A percentile compares a stretch with the other conserved stretches of the same genome.
These are phyloP conservation scores for Protonemura montana DNA, from an alignment of 2,888 invertebrate species.

Conservation along the genomic window DNA sequence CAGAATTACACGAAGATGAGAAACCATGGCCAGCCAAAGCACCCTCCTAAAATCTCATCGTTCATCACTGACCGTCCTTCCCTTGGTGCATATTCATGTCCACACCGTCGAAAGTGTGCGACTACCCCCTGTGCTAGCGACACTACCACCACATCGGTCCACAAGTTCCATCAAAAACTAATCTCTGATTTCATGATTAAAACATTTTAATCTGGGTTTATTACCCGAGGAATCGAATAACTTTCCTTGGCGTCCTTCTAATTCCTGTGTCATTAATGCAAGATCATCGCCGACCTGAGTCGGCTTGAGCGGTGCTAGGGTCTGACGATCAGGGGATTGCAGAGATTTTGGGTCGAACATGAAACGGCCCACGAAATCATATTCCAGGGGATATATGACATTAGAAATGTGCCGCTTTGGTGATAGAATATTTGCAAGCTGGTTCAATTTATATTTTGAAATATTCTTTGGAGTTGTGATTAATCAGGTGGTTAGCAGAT, in stretches of 20 bases:
- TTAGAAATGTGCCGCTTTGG: too few species aligned
- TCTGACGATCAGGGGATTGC: too few species aligned
- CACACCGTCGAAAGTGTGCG: background rate
- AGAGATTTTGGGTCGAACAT: too few species aligned
- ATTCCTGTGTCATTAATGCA: background rate
- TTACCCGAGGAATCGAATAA: conserved; percentile 12
- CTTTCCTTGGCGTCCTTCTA: background rate
- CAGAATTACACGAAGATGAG: background rate
- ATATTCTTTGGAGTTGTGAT: too few species aligned
- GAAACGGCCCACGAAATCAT: too few species aligned
- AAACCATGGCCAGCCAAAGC: background rate
- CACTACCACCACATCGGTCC: background rate
- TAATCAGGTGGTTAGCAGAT: too few species aligned
- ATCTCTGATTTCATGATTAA: conserved; percentile 39
- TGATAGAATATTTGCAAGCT: too few species aligned
- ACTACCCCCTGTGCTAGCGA: background rate
- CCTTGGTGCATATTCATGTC: background rate
- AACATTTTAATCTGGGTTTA: conserved; percentile 29
- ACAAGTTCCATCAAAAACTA: conserved; percentile 34
- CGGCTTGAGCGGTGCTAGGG: background rate
- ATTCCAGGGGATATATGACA: too few species aligned
- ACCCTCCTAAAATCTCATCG: background rate
- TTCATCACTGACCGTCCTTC: background rate
- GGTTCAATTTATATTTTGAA: too few species aligned
- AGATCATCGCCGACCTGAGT: background rate